These are phyloP conservation scores for Setophaga coronata DNA, from an alignment of 2,113 vertebrate genomes.

Conservation along the genomic window DNA sequence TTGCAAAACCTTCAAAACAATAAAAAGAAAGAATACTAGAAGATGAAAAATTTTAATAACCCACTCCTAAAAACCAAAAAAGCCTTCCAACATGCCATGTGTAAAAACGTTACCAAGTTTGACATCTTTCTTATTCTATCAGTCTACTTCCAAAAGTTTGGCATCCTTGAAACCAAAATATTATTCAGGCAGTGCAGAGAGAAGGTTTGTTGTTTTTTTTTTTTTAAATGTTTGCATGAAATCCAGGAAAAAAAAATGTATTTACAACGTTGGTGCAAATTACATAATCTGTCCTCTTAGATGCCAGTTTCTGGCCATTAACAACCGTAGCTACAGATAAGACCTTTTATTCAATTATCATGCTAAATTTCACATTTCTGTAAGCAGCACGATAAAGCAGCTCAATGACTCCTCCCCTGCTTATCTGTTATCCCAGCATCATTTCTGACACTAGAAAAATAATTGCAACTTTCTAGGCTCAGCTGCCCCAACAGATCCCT, in stretches of 20 bases:
- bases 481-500: background rate
- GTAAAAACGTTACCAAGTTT: background rate
- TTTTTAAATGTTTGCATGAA: background rate
- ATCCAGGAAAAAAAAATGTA: background rate
- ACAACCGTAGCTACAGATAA: background rate
- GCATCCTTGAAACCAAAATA: background rate
- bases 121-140: background rate
- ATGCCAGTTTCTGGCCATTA: slow-evolving; percentile 9
- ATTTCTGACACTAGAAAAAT: background rate
- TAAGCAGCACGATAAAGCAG: slow-evolving; percentile 15
- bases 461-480: background rate
- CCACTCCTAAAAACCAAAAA: background rate
- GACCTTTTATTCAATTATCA: background rate
- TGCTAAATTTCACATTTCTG: slow-evolving; percentile 1
- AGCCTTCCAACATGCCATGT: background rate
- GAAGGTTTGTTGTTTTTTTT: too few species aligned
- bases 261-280: background rate
- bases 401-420: background rate
- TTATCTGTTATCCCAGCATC: background rate
- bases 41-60: background rate
- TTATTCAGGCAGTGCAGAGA: background rate
- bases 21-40: background rate
- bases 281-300: background rate
- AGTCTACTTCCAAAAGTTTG: background rate
- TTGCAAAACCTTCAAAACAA: background rate